Percentiles rank a stretch among this genome's conserved stretches.
Evolutionary conservation across 2,888 invertebrate species (phyloP).

Genomic region (Acronicta leporina): DNA sequence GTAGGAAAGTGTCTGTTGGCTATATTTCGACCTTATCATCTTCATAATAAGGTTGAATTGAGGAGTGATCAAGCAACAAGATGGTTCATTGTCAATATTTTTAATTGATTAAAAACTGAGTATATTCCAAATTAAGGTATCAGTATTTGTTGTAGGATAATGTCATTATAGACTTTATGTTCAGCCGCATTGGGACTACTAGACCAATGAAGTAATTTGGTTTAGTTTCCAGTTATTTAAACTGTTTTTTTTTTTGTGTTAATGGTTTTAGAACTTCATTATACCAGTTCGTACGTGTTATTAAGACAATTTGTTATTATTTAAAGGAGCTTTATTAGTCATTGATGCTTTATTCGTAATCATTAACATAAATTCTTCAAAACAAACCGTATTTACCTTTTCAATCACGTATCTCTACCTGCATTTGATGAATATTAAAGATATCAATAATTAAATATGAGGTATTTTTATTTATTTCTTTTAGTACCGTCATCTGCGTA

Average conservation of each 20-base stretch:
- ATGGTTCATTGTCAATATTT: too few species aligned
- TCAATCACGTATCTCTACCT: conserved; percentile 43
- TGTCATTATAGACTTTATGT: too few species aligned
- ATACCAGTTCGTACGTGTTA: conserved; percentile 34
- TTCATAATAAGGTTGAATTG: background rate
- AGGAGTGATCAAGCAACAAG: too few species aligned
- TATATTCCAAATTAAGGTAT: too few species aligned
- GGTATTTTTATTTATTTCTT: background rate
- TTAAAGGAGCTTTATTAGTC: conserved; percentile 43
- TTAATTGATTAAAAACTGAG: too few species aligned
- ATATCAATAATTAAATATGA: conserved; percentile 50
- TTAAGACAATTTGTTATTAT: conserved; percentile 35
- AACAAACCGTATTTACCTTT: conserved; percentile 33
- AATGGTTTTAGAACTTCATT: conserved; percentile 8
- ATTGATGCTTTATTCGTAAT: conserved; percentile 27
- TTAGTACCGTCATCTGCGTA: background rate
- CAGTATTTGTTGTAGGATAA: too few species aligned
- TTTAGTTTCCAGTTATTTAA: too few species aligned
- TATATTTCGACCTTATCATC: background rate
- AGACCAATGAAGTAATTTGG: too few species aligned
- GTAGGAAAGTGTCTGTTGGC: background rate
- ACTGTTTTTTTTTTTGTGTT: conserved; percentile 8
- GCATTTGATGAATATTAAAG: conserved; percentile 39
- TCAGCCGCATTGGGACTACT: too few species aligned
- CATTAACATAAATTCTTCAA: conserved; percentile 47